Evolutionary conservation across 1,140 invertebrate species (phyloP).

Genomic region (Conus ventricosus): DNA sequence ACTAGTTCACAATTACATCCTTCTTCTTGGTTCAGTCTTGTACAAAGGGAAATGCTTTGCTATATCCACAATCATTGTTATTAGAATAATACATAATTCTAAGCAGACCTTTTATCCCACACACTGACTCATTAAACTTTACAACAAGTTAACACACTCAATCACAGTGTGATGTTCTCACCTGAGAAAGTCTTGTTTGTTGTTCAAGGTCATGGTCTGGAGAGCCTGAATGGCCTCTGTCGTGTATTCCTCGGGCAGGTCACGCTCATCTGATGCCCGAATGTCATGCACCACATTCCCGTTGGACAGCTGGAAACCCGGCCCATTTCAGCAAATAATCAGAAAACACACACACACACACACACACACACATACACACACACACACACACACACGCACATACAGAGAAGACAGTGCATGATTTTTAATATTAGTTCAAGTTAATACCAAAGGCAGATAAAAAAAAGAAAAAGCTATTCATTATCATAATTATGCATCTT

Average conservation of each 20-base stretch:
- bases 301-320: slow-evolving; percentile 17
- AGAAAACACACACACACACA: background rate
- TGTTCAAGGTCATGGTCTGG: slow-evolving; percentile 30
- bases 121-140: too few relatives aligned
- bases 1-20: too few relatives aligned
- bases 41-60: too few relatives aligned
- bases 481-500: too few relatives aligned
- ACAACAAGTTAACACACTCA: too few relatives aligned
- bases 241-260: slow-evolving; percentile 26
- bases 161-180: background rate
- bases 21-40: too few relatives aligned
- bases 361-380: slow-evolving; percentile 1
- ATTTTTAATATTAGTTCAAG: too few relatives aligned
- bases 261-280: slow-evolving; percentile 11
- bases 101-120: too few relatives aligned
- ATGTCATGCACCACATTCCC: slow-evolving; percentile 14
- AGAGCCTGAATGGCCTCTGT: slow-evolving; percentile 33
- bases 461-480: too few relatives aligned
- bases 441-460: too few relatives aligned
- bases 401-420: background rate
- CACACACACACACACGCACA: background rate
- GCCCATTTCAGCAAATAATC: background rate
- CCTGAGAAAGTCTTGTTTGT: slow-evolving; percentile 27
- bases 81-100: too few relatives aligned
- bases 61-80: too few relatives aligned